Conservation (phyloP, 2,888 invertebrate genomes). For the Cotesia congregata region DNA sequence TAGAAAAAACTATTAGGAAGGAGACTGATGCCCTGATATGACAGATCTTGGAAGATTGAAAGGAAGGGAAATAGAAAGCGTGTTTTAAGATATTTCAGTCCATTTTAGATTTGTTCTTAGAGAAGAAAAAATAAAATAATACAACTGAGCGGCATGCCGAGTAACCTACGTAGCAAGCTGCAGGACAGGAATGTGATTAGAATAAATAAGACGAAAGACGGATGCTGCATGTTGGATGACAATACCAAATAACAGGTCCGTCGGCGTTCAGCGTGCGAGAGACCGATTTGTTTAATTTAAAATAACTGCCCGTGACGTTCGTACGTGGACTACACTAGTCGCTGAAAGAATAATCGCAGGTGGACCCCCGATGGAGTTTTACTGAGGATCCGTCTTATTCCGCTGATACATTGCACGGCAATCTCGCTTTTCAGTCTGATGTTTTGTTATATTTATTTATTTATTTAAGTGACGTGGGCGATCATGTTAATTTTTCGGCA, state of each 20-base stretch:
- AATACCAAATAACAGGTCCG: constrained; percentile 23
- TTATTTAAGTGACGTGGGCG: constrained; percentile 40
- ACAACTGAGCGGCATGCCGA: neutral
- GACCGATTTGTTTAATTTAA: constrained; percentile 48
- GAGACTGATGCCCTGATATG: neutral
- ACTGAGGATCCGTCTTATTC: constrained; percentile 17
- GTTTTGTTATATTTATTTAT: constrained; percentile 29
- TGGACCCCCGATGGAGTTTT: constrained; percentile 52
- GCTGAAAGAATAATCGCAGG: constrained; percentile 52
- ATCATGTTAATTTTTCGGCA: constrained; percentile 35
- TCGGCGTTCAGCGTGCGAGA: constrained; percentile 38
- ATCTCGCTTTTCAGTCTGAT: neutral
- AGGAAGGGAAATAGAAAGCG: constrained; percentile 3
- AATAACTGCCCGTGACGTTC: constrained; percentile 47
- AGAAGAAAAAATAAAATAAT: neutral
- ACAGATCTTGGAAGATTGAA: neutral
- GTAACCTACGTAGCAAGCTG: too few species aligned
- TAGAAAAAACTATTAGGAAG: neutral
- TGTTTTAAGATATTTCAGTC: neutral
- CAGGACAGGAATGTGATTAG: neutral
- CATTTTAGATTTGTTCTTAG: neutral
- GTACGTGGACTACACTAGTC: constrained; percentile 45
- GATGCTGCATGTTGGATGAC: neutral
- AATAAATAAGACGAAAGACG: constrained; percentile 20
- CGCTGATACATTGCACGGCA: neutral